Conservation (phyloP, 2,797 vertebrate species). For the Dallia pectoralis region DNA sequence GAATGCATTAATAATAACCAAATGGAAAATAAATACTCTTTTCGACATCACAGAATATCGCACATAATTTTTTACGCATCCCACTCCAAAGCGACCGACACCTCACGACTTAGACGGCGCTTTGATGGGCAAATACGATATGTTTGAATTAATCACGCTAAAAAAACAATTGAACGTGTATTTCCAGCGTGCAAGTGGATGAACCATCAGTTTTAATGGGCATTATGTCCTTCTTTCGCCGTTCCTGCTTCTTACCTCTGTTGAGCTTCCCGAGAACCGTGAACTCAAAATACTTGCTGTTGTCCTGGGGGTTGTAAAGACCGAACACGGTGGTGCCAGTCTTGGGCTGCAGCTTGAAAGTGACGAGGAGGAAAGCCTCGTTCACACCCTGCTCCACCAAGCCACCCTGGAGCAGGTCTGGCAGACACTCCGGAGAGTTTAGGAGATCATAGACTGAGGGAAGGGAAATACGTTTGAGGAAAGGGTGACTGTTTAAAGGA, state of each 20-base stretch:
- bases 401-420: constrained; percentile 81
- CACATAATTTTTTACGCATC: neutral
- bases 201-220: neutral
- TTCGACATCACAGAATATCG: neutral
- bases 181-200: neutral
- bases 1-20: constrained; percentile 15
- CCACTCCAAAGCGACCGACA: neutral
- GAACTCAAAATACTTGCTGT: constrained; percentile 96
- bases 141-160: neutral
- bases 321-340: constrained; percentile 79
- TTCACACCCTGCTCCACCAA: constrained; percentile 81
- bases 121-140: neutral
- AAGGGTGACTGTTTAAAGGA: constrained; percentile 32
- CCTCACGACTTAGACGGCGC: neutral
- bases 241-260: constrained; percentile 76
- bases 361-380: constrained; percentile 85
- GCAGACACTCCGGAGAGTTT: constrained; percentile 84
- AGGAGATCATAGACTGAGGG: constrained; percentile 91
- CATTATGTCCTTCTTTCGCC: neutral
- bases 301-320: constrained; percentile 86
- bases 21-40: neutral
- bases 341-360: constrained; percentile 87
- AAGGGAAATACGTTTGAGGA: constrained; percentile 22
- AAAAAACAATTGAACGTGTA: neutral
- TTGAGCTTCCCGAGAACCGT: constrained; percentile 91